Base-by-base conservation (phyloP, 1,140 invertebrate genomes). In the Mizuhopecten yessoensis region DNA sequence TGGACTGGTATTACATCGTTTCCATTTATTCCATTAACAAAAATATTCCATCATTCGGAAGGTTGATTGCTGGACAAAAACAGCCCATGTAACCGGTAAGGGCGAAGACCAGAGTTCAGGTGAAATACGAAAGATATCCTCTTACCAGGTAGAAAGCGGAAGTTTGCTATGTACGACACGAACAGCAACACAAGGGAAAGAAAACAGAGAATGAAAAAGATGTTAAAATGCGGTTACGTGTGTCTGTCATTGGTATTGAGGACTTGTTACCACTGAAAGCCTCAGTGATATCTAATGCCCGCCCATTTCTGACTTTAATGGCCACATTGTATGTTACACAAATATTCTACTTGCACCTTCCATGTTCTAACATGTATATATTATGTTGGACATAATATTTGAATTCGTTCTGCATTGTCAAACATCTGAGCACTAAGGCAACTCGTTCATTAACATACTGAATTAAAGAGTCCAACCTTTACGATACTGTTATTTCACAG, bases 261-360 rank as follows among this genome's bases (percentile, higher is more conserved):
- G n/a, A n/a, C n/a, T 75, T n/a, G 57, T 75, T 75, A 75, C 57
- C 9, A 75, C 29, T 75, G 57, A 75, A 75, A 17, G 57, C 29
- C 23, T 75, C 57, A 0, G 57, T 75, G 5, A 75, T 5, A 75
- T 17, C n/a, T 17, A 75, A 9, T 75, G 57, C 23, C 57, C 57
- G 57, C 57, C 57, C 57, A 75, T 75, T 29, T 29, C 57, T 75
- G 57, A 75, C 57, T 75, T 75, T 75, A 75, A 75, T 75, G 57
- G 17, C 11, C 57, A 29, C 29, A 17, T 29, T 29, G 11, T 75
- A 29, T 75, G 57, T 75, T 75, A 75, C 23, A 75, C 57, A 75
- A 75, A 29, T n/a, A 1, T 11, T 57, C 15, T 75, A n/a, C 23
- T 75, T 75, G 23, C 57, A n/a, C 57, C n/a, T 29, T 75, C 23